Base-by-base conservation (phyloP, 2,113 vertebrate genomes). In the Romanogobio albipinnatus region DNA sequence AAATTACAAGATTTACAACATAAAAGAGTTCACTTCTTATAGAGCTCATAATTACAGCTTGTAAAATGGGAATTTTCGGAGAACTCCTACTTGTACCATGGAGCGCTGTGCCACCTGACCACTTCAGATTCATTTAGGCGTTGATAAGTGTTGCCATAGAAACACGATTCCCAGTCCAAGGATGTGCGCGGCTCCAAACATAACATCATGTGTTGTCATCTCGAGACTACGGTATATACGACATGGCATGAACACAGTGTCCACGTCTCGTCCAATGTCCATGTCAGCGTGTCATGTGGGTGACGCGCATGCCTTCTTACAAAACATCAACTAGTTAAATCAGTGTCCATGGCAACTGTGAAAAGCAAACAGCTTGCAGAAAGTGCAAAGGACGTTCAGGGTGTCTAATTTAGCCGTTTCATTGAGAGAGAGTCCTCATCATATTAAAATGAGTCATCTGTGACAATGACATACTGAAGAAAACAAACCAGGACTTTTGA, bases 311-410 rank as follows among this genome's bases (percentile, higher is more conserved):
- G 47, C 22, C 24, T 19, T 4, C 0, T 61, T n/a, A 75, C 53
- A 84, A 45, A 47, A 75, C 71, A 84, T 53, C 26, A 47, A 53
- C 43, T 29, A 11, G 22, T 5, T 36, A 62, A 22, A 36, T 47
- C 71, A 64, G 39, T 68, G 17, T 66, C 61, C 45, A 81, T 68
- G 79, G 62, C 43, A 81, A 68, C 79, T 36, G 36, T 45, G 45
- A 68, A 45, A 64, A 64, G 7, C 58, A 62, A 75, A 77, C 10
- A 4, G 9, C 51, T 51, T n/a, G 24, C 77, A 29, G 59, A 39
- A 47, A 49, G 39, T 2, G 15, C 61, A 66, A 9, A 10, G 9
- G 59, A 19, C 36, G 56, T n/a, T 62, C 43, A 74, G n/a, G 43
- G 56, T 0, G 17, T 29, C 49, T 3, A 53, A 36, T 76, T 11